These are phyloP conservation scores for Procambarus virginalis DNA, from an alignment of 1,140 invertebrate species.

Conservation along the genomic window DNA sequence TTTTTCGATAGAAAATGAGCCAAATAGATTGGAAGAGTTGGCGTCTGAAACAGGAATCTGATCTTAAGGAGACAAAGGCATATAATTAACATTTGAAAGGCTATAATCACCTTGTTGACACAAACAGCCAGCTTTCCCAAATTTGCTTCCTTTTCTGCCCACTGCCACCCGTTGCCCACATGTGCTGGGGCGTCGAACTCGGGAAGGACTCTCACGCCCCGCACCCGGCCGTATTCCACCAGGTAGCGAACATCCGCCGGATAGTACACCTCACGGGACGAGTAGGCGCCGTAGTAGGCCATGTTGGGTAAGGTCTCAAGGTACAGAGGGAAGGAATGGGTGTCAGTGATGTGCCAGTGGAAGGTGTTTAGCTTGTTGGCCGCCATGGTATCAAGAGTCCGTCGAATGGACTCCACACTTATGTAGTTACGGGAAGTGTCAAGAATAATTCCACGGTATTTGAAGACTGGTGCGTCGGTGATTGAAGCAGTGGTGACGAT, in stretches of 20 bases:
- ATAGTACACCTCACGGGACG: conserved; percentile 78
- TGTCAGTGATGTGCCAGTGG: conserved; percentile 93
- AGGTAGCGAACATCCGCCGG: conserved; percentile 82
- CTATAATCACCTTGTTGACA: conserved; percentile 74
- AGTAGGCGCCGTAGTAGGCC: conserved; percentile 83
- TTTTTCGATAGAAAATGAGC: no score
- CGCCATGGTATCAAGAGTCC: conserved; percentile 86
- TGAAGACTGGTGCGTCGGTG: conserved; percentile 62
- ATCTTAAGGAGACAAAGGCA: no score
- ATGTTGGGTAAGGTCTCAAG: conserved; percentile 82
- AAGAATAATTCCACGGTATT: conserved; percentile 68
- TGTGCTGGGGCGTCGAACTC: conserved; percentile 93
- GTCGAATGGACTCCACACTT: conserved; percentile 80
- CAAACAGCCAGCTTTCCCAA: conserved; percentile 76
- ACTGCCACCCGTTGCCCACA: conserved; percentile 91
- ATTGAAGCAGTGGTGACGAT: conserved; percentile 54
- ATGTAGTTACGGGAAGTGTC: conserved; percentile 76
- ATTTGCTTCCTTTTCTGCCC: conserved; percentile 79
- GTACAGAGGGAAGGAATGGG: conserved; percentile 88
- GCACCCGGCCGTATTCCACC: conserved; percentile 81
- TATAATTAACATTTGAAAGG: no score
- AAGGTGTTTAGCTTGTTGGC: conserved; percentile 88
- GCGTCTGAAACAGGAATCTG: no score
- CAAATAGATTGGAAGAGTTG: no score
- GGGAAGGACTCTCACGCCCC: conserved; percentile 85